Base-by-base conservation (phyloP, 2,113 vertebrate species). In the Cololabis saira region DNA sequence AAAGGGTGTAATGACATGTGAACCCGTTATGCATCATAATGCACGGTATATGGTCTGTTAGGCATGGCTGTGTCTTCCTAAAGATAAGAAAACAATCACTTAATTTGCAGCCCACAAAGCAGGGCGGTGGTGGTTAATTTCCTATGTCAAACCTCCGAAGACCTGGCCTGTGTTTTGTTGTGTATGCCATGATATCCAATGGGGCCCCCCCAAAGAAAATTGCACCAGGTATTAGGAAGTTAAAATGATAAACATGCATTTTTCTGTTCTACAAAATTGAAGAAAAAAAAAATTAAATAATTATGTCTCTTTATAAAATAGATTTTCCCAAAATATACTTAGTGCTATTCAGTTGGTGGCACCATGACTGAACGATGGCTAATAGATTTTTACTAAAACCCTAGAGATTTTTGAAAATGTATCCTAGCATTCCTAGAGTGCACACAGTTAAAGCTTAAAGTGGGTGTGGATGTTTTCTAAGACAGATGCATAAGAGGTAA, bases 191-290 rank as follows among this genome's bases (percentile, higher is more conserved):
- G 24, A 27, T 27, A 27, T 27, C 5, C 5, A 27, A 27, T 27
- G 24, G 3, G 24, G 24, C 24, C 24, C 24, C 24, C 2, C 2
- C 3, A 27, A 27, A 27, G 5, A 27, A 27, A 27, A 27, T 3
- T 3, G 24, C 24, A 27, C 24, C 24, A 27, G 2, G 24, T 27
- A 2, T 27, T 27, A 27, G 24, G 24, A 27, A 42, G 53, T 76
- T 79, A 65, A 69, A 67, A 59, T 90, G 85, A 90, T 89, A 84
- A 84, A 85, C 89, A 74, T 69, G 64, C 84, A 74, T 59, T 18
- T 14, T 44, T 27, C 15, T 53, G 21, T 47, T 44, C 3, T 48
- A 17, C 7, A 14, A 19, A 41, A 13, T 14, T 19, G 17, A 55
- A n/a, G 17, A 55, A n/a, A 5, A 49, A 41, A 71, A 0, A 2